Percentiles rank a stretch among this genome's conserved stretches.
Conservation (phyloP, 2,888 invertebrate genomes). For the Silvanus unidentatus region DNA sequence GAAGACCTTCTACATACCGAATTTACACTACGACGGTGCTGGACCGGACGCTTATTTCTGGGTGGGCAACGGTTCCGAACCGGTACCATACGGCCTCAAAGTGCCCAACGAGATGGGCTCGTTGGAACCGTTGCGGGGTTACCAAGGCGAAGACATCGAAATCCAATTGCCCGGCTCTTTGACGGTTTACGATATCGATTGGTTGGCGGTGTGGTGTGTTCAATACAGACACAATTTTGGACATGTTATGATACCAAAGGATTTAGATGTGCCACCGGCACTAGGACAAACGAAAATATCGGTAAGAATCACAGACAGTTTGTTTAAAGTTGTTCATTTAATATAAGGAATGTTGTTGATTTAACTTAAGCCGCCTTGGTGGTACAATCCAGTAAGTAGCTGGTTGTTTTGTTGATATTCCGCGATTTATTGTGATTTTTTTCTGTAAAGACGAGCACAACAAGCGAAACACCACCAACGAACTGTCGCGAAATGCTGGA, state of each 20-base stretch:
- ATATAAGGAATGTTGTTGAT: constrained; percentile 7
- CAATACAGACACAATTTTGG: constrained; percentile 86
- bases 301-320: constrained; percentile 54
- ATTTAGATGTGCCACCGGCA: constrained; percentile 85
- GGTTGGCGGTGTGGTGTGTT: constrained; percentile 90
- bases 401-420: no score
- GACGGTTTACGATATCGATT: constrained; percentile 86
- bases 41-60: constrained; percentile 92
- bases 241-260: constrained; percentile 79
- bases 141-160: constrained; percentile 88
- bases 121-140: constrained; percentile 71
- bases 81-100: constrained; percentile 75
- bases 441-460: constrained; percentile 65
- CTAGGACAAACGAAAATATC: constrained; percentile 86
- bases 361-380: constrained; percentile 73
- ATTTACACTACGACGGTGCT: constrained; percentile 85
- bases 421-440: no score
- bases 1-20: constrained; percentile 87
- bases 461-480: constrained; percentile 54
- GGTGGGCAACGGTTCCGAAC: constrained; percentile 85
- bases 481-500: constrained; percentile 83
- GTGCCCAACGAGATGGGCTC: constrained; percentile 86
- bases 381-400: constrained; percentile 91
- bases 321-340: constrained; percentile 3
- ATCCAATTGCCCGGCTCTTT: constrained; percentile 78